These are phyloP conservation scores for Argynnis bischoffii DNA, from an alignment of 2,888 invertebrate species.

Conservation along the genomic window DNA sequence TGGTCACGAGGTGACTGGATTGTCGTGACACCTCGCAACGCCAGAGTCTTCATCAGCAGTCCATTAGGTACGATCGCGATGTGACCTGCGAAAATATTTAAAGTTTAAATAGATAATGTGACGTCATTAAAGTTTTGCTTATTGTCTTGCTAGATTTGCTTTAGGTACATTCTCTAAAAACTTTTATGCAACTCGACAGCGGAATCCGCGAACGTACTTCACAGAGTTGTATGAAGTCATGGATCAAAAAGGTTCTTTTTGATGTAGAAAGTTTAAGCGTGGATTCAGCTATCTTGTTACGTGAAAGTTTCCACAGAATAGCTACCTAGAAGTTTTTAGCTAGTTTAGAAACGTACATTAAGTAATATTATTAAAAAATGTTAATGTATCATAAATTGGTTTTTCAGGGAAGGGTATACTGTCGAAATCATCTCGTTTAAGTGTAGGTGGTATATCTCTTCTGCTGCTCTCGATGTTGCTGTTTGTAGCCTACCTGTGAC, in stretches of 20 bases:
- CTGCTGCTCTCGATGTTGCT: constrained; percentile 57
- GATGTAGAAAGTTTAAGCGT: too few relatives aligned
- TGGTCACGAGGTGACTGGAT: constrained; percentile 11
- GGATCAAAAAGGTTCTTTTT: too few relatives aligned
- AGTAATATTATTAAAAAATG: not conserved
- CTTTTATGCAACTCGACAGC: too few relatives aligned
- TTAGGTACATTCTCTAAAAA: too few relatives aligned
- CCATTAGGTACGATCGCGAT: constrained; percentile 14
- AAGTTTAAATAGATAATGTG: not conserved
- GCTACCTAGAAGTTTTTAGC: too few relatives aligned
- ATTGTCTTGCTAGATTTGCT: not conserved
- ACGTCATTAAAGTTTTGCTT: not conserved
- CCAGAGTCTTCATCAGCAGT: not conserved
- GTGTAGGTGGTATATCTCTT: constrained; percentile 53
- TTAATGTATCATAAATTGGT: not conserved
- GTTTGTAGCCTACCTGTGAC: constrained; percentile 59
- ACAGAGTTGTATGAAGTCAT: too few relatives aligned
- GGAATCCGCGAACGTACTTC: too few relatives aligned
- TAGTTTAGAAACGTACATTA: not conserved
- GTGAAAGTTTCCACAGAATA: too few relatives aligned
- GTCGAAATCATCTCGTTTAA: constrained; percentile 52
- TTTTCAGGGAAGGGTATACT: constrained; percentile 70
- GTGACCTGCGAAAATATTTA: constrained; percentile 12
- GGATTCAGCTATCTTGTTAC: too few relatives aligned
- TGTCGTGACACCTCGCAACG: not conserved